Evolutionary conservation across 2,113 vertebrate genomes (phyloP).

Genomic region (Psittacula cyanocephala): DNA sequence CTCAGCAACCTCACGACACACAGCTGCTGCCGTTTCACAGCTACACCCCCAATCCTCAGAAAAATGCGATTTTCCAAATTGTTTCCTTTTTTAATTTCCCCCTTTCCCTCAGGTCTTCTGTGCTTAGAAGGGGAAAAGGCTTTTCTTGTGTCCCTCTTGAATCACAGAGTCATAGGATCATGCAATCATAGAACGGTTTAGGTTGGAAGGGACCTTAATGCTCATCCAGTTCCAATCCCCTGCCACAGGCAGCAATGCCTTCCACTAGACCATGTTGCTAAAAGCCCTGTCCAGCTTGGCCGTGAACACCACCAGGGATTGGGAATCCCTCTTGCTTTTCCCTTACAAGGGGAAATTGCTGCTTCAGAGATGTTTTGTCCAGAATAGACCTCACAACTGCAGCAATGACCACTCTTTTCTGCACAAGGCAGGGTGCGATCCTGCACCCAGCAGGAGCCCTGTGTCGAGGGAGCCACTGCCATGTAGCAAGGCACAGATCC

Average conservation of each 20-base stretch:
- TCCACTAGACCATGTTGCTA: neutral
- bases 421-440: neutral
- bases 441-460: neutral
- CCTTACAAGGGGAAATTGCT: rapidly evolving
- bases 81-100: neutral
- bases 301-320: neutral
- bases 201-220: neutral
- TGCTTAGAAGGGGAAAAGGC: neutral
- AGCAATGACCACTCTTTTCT: rapidly evolving
- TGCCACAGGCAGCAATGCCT: neutral
- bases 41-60: conserved; percentile 35
- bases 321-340: neutral
- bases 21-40: conserved; percentile 30
- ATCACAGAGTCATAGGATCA: neutral
- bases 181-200: neutral
- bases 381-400: rapidly evolving
- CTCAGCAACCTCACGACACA: neutral
- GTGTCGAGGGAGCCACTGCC: rapidly evolving
- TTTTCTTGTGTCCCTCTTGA: neutral
- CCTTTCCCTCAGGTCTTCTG: neutral
- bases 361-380: neutral
- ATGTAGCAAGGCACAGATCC: neutral
- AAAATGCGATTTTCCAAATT: conserved; percentile 7
- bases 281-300: neutral
- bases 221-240: neutral